Conservation (phyloP, 2,797 vertebrate species). For the Podarcis lilfordi region DNA sequence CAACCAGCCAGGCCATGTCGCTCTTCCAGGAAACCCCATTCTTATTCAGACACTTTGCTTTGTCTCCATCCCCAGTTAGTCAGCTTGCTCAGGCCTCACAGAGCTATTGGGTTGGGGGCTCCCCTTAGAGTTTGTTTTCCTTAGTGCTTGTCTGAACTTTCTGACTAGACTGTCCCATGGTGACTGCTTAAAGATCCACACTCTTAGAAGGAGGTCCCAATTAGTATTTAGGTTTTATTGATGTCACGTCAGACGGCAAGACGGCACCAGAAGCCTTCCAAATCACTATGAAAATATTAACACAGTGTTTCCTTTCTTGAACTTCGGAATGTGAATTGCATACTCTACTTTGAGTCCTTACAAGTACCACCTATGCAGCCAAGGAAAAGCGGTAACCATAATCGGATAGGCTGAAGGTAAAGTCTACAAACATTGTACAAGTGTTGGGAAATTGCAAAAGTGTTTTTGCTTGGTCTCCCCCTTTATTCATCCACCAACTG, state of each 20-base stretch:
- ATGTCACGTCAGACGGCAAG: not conserved
- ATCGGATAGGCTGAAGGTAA: constrained; percentile 24
- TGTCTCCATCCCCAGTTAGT: not conserved
- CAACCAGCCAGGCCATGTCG: not conserved
- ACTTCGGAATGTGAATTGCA: not conserved
- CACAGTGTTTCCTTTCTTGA: not conserved
- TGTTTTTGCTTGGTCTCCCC: not conserved
- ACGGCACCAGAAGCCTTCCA: not conserved
- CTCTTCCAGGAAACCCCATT: not conserved
- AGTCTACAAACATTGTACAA: constrained; percentile 19
- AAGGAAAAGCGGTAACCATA: constrained; percentile 7
- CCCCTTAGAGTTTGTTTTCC: not conserved
- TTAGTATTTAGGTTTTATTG: not conserved
- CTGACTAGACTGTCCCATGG: not conserved
- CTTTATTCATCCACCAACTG: constrained; percentile 21
- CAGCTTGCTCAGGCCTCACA: not conserved
- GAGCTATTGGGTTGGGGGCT: not conserved
- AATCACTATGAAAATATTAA: not conserved
- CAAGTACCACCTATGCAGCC: not conserved
- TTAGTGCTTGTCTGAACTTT: not conserved
- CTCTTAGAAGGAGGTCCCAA: not conserved
- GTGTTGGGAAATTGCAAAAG: not conserved
- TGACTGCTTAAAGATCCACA: not conserved
- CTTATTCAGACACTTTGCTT: not conserved
- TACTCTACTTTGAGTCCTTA: too few species aligned